Conservation (phyloP, 1,140 invertebrate species). For the Aphis gossypii region DNA sequence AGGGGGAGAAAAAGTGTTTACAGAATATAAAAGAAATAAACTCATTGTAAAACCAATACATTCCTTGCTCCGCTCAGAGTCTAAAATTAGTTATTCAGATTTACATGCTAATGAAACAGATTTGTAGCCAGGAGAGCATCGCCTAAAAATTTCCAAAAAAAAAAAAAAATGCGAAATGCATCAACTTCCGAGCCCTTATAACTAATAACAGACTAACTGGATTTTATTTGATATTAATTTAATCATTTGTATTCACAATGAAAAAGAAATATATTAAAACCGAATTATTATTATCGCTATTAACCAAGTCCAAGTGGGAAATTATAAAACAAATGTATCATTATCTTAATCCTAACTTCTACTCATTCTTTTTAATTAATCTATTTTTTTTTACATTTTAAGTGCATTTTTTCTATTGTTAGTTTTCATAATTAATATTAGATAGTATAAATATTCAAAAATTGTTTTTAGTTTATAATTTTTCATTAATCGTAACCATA, state of each 20-base stretch:
- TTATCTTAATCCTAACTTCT: neutral
- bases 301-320: neutral
- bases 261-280: neutral
- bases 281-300: neutral
- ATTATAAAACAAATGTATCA: neutral
- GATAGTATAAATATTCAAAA: neutral
- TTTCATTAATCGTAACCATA: neutral
- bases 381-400: neutral
- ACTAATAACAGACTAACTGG: neutral
- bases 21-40: no score
- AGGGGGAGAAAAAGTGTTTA: no score
- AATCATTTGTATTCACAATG: neutral
- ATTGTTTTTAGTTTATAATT: neutral
- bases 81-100: no score
- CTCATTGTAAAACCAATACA: no score
- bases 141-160: no score
- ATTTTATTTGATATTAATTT: neutral
- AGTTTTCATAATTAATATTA: neutral
- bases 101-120: no score
- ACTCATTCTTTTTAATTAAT: neutral
- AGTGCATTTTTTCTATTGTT: neutral
- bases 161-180: no score
- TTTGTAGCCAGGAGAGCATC: no score
- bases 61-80: no score
- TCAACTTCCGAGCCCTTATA: neutral